Evolutionary conservation across 2,113 vertebrate genomes (phyloP).

Genomic region (Dromiciops gliroides): DNA sequence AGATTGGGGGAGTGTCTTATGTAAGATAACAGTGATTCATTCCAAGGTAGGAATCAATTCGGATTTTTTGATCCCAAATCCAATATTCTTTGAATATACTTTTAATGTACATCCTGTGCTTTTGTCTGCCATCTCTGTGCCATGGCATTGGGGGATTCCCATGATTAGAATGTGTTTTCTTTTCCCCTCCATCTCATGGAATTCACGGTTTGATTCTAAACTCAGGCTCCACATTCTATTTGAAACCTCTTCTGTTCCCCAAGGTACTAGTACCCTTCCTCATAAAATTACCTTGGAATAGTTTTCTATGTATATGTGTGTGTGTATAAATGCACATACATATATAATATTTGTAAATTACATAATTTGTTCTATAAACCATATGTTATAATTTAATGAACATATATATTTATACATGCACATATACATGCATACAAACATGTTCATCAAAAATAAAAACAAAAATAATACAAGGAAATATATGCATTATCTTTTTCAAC

Average conservation of each 20-base stretch:
- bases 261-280: no score
- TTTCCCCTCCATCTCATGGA: background rate
- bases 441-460: background rate
- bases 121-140: background rate
- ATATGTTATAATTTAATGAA: no score
- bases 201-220: background rate
- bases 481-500: background rate
- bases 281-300: no score
- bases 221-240: background rate
- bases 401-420: no score
- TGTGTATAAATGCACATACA: no score
- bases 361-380: no score
- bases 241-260: background rate
- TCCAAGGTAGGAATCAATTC: background rate
- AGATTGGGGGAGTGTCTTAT: background rate
- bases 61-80: background rate
- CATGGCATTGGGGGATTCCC: background rate
- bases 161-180: background rate
- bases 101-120: no score
- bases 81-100: background rate
- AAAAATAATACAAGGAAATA: background rate
- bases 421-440: no score
- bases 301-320: no score
- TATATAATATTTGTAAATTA: no score
- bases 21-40: background rate